phyloP scores from a whole-genome alignment of 2,797 vertebrate genomes.

The Ceryle rudis region DNA sequence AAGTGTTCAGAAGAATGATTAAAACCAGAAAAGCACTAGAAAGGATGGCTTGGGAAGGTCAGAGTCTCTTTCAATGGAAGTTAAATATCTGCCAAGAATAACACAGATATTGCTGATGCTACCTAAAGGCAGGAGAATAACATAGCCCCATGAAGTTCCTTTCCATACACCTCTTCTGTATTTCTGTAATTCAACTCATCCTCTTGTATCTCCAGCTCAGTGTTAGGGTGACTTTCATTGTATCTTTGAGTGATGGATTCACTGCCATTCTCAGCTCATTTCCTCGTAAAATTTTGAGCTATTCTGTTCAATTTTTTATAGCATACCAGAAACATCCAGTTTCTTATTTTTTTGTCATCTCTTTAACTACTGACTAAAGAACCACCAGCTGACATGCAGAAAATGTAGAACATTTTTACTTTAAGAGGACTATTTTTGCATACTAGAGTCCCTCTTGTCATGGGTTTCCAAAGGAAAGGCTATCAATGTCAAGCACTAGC shows the following conservation, averaged over 20 bases:
- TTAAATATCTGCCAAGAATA: neutral
- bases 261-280: neutral
- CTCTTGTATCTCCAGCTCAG: neutral
- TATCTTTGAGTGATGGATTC: neutral
- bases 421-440: neutral
- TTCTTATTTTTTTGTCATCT: neutral
- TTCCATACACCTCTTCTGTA: neutral
- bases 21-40: neutral
- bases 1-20: neutral
- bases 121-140: neutral
- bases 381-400: neutral
- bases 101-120: neutral
- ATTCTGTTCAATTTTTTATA: neutral
- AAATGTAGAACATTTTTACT: neutral
- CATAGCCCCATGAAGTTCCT: neutral
- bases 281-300: neutral
- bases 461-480: neutral
- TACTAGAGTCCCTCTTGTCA: neutral
- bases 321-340: neutral
- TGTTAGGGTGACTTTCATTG: neutral
- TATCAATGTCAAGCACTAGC: fast-evolving
- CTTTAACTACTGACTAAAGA: neutral
- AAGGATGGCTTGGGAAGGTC: neutral
- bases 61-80: neutral
- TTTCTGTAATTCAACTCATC: neutral